These are phyloP conservation scores for Phyto melanocephala DNA, from an alignment of 2,888 invertebrate species.

Conservation along the genomic window DNA sequence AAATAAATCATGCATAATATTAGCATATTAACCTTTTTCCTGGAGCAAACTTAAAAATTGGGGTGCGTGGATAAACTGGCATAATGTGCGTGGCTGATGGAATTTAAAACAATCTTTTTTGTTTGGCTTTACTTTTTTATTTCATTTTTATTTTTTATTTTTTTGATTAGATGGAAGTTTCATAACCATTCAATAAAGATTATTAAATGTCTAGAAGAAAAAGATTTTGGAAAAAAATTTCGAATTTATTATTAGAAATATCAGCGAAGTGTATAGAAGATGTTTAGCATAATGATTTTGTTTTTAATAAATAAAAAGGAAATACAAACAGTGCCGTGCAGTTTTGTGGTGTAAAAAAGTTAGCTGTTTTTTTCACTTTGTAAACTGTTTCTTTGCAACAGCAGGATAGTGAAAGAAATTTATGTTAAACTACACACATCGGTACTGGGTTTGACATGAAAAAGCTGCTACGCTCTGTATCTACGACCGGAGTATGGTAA, in stretches of 20 bases:
- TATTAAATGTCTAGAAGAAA: neutral
- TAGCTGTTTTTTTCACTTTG: too few species aligned
- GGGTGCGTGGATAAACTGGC: neutral
- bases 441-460: too few species aligned
- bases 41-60: neutral
- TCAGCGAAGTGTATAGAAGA: neutral
- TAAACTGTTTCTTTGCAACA: too few species aligned
- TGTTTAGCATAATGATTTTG: neutral
- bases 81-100: neutral
- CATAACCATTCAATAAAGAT: conserved; percentile 4
- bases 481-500: too few species aligned
- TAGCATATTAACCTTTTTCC: conserved; percentile 5
- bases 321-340: neutral
- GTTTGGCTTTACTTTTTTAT: too few species aligned
- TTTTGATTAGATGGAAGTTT: conserved; percentile 3
- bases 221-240: neutral
- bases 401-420: too few species aligned
- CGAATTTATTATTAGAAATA: too few species aligned
- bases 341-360: too few species aligned
- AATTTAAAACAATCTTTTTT: neutral
- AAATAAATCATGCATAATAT: conserved; percentile 37
- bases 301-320: neutral
- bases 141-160: too few species aligned
- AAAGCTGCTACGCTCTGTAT: too few species aligned
- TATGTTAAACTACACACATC: too few species aligned